These are phyloP conservation scores for Nycticryphes semicollaris DNA, from an alignment of 2,113 vertebrate genomes.

Conservation along the genomic window DNA sequence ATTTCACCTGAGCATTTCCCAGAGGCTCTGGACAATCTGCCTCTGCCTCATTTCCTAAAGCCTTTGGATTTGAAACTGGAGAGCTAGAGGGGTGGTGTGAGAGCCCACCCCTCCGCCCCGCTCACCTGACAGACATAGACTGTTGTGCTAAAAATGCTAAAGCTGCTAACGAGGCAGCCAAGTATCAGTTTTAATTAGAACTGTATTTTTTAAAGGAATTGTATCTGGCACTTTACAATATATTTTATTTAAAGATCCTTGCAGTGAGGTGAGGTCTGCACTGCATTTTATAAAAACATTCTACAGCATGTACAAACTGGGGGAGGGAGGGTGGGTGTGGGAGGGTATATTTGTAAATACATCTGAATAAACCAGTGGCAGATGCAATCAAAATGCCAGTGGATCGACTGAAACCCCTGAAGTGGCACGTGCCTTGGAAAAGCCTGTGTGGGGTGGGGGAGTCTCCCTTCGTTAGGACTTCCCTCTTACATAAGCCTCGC, in stretches of 20 bases:
- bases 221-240: constrained; percentile 69
- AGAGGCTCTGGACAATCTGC: constrained; percentile 81
- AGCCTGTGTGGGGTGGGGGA: neutral
- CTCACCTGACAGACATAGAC: constrained; percentile 38
- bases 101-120: neutral
- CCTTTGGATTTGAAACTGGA: constrained; percentile 81
- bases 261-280: neutral
- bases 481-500: constrained; percentile 18
- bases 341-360: constrained; percentile 33
- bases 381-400: constrained; percentile 11
- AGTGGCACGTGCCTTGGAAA: neutral
- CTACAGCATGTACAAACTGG: neutral
- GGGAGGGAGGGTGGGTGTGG: neutral
- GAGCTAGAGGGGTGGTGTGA: constrained; percentile 39
- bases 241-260: constrained; percentile 60
- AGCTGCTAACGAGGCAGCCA: constrained; percentile 20
- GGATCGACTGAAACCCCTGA: neutral
- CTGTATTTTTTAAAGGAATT: constrained; percentile 52
- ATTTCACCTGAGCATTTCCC: constrained; percentile 81
- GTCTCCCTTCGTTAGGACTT: constrained; percentile 42
- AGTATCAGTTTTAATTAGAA: constrained; percentile 49
- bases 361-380: constrained; percentile 32
- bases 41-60: constrained; percentile 86
- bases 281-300: constrained; percentile 27
- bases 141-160: neutral